These are phyloP conservation scores for Linnaemya vulpina DNA, from an alignment of 2,888 invertebrate species.

Conservation along the genomic window DNA sequence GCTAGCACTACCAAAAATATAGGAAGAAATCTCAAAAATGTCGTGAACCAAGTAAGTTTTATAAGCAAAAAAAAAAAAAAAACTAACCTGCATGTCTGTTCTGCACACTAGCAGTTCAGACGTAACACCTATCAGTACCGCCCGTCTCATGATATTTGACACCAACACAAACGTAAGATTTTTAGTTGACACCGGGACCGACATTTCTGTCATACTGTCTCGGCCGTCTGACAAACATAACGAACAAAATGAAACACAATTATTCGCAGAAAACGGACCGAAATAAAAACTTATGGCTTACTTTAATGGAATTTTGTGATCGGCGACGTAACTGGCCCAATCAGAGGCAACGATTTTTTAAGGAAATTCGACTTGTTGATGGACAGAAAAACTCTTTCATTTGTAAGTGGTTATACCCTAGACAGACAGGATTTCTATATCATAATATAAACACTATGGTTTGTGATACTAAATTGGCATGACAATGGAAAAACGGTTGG, in stretches of 20 bases:
- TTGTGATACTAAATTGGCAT: too few species aligned
- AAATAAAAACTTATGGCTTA: conserved; percentile 26
- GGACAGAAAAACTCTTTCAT: neutral
- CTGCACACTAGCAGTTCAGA: too few species aligned
- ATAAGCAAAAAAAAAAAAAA: neutral
- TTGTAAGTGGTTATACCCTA: too few species aligned
- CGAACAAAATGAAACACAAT: neutral
- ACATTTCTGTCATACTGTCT: conserved; percentile 14
- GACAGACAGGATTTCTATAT: too few species aligned
- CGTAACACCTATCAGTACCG: neutral
- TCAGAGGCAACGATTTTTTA: neutral
- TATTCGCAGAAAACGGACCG: conserved; percentile 34
- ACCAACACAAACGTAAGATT: conserved; percentile 5
- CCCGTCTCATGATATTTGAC: conserved; percentile 6
- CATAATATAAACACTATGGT: too few species aligned
- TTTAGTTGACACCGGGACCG: conserved; percentile 14
- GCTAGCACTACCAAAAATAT: neutral
- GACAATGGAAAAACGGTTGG: too few species aligned
- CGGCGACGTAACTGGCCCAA: neutral
- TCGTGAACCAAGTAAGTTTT: neutral
- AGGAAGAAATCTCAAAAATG: neutral
- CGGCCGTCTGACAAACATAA: neutral
- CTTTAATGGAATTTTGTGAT: neutral
- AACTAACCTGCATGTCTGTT: neutral
- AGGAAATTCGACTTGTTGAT: neutral